Evolutionary conservation across 2,888 invertebrate species (phyloP), one percentile per base, ranked within the genome.

Genomic region (Agonopterix alstromeriana): DNA sequence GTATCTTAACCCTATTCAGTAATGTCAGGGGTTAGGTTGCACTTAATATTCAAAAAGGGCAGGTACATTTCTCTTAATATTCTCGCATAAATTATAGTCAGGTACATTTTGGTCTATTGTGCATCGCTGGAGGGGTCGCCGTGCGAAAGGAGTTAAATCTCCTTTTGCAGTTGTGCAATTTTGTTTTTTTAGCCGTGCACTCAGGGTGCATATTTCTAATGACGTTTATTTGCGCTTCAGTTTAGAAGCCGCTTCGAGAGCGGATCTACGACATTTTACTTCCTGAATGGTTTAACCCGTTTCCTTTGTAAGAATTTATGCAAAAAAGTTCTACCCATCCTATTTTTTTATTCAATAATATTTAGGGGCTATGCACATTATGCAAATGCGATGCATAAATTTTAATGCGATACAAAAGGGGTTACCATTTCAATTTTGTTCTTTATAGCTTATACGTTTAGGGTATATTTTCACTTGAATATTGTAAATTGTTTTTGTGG

Each of bases 21-120:
- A 86, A 89, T 86, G 87, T 84, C 82, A 88, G 89, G 89, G 89
- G 89, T 89, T 87, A 89, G 80, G 87, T 89, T 89, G 83, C 88
- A 89, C 87, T 89, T 88, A 89, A 88, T 87, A 89, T 89, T 88
- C 88, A 83, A 81, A 80, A 82, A 89, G 87, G 89, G 89, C 89
- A 89, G 89, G 89, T 89, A 89, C 89, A 86, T 88, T 87, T 84
- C 83, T 83, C 82, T 82, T 84, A 88, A 88, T 86, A 87, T 83
- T 88, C 82, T 86, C 84, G 89, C 87, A 89, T 89, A 89, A 89
- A 89, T 89, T 89, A 89, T 79, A 88, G 84, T 87, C 89, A 89
- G 89, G 89, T 89, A 89, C 87, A 88, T 84, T 86, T 82, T 77
- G 73, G 69, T 73, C 70, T 82, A 85, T 88, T 88, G 85, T 88